Percentiles rank a stretch among this genome's conserved stretches.
Conservation (phyloP, 2,113 vertebrate species). For the Zosterops pallidus region DNA sequence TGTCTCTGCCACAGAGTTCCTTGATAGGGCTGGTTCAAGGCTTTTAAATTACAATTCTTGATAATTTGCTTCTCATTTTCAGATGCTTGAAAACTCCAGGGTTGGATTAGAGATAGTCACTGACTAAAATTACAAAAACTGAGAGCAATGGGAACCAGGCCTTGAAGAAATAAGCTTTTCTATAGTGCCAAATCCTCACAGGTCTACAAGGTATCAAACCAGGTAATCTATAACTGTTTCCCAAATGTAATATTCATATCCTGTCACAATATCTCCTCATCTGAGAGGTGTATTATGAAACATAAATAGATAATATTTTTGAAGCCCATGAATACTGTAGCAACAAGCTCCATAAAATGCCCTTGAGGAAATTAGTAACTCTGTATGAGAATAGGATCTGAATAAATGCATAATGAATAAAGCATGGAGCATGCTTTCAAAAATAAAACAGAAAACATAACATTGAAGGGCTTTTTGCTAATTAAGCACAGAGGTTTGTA, state of each 20-base stretch:
- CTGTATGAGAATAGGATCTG: background rate
- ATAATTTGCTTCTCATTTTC: background rate
- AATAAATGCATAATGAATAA: conserved; percentile 13
- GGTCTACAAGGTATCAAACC: background rate
- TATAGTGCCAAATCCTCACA: background rate
- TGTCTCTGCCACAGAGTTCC: background rate
- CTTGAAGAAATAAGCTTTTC: background rate
- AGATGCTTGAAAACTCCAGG: background rate
- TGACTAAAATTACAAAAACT: background rate
- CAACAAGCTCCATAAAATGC: background rate
- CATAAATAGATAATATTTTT: conserved; percentile 7
- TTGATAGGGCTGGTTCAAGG: background rate
- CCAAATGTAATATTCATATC: background rate
- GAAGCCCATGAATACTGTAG: background rate
- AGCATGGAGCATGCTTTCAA: background rate
- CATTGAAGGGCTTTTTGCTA: background rate
- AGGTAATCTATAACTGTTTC: background rate
- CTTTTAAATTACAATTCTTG: background rate
- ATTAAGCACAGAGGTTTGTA: background rate
- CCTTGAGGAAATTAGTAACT: conserved; percentile 20
- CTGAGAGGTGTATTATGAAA: background rate
- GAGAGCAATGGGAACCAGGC: background rate
- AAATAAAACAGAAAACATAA: conserved; percentile 12
- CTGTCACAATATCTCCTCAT: background rate
- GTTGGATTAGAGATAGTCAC: background rate